Evolutionary conservation across 2,888 invertebrate species (phyloP).

Genomic region (Helleia helle): DNA sequence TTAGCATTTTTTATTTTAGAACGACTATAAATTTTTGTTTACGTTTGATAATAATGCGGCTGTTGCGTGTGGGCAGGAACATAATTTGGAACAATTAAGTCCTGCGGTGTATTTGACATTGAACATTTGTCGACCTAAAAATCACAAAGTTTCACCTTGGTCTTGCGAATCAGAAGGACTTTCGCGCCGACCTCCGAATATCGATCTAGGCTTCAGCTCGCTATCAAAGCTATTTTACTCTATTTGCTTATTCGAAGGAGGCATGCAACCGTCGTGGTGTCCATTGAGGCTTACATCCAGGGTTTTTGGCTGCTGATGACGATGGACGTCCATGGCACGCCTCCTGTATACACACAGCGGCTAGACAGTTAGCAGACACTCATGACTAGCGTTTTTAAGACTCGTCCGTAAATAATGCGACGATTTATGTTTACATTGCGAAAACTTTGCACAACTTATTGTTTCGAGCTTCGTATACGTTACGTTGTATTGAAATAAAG

Average conservation of each 20-base stretch:
- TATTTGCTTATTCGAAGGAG: no score
- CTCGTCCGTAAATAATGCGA: background rate
- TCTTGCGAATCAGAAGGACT: conserved; percentile 53
- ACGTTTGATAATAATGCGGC: conserved; percentile 18
- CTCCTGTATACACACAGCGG: background rate
- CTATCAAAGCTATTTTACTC: conserved; percentile 10
- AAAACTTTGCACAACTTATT: background rate
- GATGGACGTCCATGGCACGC: no score
- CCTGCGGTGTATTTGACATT: conserved; percentile 60
- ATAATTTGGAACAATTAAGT: conserved; percentile 46
- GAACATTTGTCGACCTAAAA: conserved; percentile 50
- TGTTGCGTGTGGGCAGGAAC: conserved; percentile 25
- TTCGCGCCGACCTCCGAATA: conserved; percentile 48
- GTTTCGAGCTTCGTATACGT: background rate
- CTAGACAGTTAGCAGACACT: conserved; percentile 4
- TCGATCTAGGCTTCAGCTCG: conserved; percentile 30
- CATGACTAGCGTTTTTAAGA: background rate
- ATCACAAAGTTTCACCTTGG: conserved; percentile 49
- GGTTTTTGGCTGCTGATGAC: no score
- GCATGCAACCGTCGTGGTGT: background rate
- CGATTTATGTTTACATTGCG: background rate
- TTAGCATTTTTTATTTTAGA: no score
- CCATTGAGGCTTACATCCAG: background rate
- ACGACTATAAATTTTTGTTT: conserved; percentile 1
- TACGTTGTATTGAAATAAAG: no score